Percentiles rank a stretch among this genome's conserved stretches.
Evolutionary conservation across 2,888 invertebrate species (phyloP).

Genomic region (Sarcophaga variegata): DNA sequence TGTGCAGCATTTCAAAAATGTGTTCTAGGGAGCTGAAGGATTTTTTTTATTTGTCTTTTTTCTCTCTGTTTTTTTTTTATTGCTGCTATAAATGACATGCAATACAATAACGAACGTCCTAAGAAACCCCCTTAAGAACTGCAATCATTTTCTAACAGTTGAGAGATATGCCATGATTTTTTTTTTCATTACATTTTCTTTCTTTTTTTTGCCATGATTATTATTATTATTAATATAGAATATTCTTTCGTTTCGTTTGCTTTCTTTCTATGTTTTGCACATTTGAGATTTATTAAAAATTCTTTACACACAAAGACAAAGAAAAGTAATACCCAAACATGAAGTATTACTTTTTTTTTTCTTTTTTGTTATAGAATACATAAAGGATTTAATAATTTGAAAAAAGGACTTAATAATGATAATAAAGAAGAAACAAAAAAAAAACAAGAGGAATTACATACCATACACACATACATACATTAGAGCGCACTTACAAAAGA

Average conservation of each 20-base stretch:
- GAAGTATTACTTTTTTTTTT: constrained; percentile 61
- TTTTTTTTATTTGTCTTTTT: constrained; percentile 31
- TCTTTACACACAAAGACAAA: constrained; percentile 75
- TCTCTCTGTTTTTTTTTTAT: no score
- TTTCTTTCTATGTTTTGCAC: constrained; percentile 73
- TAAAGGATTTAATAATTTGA: constrained; percentile 70
- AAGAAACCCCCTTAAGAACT: constrained; percentile 70
- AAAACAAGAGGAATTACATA: constrained; percentile 5
- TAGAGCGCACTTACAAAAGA: constrained; percentile 34
- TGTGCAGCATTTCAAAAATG: constrained; percentile 29
- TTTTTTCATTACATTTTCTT: constrained; percentile 9
- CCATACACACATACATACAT: constrained; percentile 11
- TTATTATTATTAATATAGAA: constrained; percentile 66
- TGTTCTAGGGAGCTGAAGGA: constrained; percentile 57
- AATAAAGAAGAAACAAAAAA: not conserved
- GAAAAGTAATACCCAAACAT: constrained; percentile 69
- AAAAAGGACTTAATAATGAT: constrained; percentile 68
- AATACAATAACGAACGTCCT: constrained; percentile 57
- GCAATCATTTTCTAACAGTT: constrained; percentile 69
- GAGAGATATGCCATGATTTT: constrained; percentile 53
- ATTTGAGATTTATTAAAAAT: constrained; percentile 81
- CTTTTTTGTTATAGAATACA: constrained; percentile 55
- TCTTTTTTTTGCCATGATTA: constrained; percentile 50
- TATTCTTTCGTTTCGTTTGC: constrained; percentile 31
- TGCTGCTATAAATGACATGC: constrained; percentile 58